Evolutionary conservation across 2,888 invertebrate species (phyloP), one percentile per base, ranked within the genome.

Genomic region (Archaeoteleia sp.): DNA sequence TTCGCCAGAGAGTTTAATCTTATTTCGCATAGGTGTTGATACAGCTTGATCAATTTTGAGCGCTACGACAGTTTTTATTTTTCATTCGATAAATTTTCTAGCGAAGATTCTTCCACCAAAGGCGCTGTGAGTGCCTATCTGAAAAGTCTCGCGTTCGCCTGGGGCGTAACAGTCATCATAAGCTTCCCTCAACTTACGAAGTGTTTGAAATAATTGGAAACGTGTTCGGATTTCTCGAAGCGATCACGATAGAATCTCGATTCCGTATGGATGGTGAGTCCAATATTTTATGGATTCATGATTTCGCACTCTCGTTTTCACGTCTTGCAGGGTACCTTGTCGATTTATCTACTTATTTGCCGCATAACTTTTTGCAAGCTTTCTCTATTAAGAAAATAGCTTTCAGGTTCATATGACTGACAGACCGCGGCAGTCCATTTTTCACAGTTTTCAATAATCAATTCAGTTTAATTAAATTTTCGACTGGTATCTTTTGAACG

Each of bases 161-260:
- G 35, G 15, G 12, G 55, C 43, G 39, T 43, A 45, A 55, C 35
- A 34, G 35, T 55, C 46, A 37, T 55, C 37, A 55, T 45, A 39
- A 55, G 55, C 37, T 46, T 46, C 29, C 37, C 37, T 10, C 46
- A 20, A 45, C 39, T 46, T 29, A 29, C 51, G 39, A 46, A 62
- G 46, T 54, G 53, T 62, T 54, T 40, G 46, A 62, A 62, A 54
- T 53, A 62, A 62, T 62, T 62, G 53, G 62, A 62, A 62, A 62
- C 62, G 62, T 62, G 62, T 62, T 54, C 42, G 49, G 63, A 49
- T 63, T 63, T 49, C 43, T 25, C 20, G 43, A 55, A 42, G 34
- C 45, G 54, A 20, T 25, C 10, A 39, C 54, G 29, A 53, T 40
- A 32, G 49, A 29, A 32, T 42, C 48, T 17, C 32, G 57, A 54